These are phyloP conservation scores for Podargus strigoides DNA, from an alignment of 2,797 vertebrate species.

Conservation along the genomic window DNA sequence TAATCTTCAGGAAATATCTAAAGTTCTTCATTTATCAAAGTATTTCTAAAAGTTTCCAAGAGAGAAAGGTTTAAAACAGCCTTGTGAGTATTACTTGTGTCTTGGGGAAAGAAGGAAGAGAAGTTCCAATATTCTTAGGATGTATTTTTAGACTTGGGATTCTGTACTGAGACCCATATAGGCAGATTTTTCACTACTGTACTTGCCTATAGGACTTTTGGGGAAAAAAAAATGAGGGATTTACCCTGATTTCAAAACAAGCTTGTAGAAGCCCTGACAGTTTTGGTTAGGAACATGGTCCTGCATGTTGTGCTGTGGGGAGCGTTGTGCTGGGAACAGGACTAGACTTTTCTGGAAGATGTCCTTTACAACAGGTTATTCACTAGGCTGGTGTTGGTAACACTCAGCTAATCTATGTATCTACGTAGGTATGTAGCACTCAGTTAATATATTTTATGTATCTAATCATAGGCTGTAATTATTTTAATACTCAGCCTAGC, in stretches of 20 bases:
- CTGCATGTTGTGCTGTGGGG: neutral
- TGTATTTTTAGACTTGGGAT: neutral
- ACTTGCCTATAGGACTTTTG: neutral
- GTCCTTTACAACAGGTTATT: neutral
- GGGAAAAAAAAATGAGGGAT: neutral
- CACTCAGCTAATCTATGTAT: neutral
- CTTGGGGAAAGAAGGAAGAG: neutral
- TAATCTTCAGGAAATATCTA: slow-evolving; percentile 16
- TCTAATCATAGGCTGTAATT: neutral
- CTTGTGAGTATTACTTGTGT: neutral
- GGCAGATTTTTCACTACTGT: neutral
- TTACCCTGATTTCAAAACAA: neutral
- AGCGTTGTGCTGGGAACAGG: neutral
- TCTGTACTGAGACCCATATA: neutral
- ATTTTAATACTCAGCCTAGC: neutral
- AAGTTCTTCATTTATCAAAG: slow-evolving; percentile 51
- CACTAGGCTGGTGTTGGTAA: neutral
- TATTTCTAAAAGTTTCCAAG: slow-evolving; percentile 22
- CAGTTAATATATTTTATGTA: neutral
- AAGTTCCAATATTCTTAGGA: neutral
- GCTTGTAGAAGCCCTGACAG: neutral
- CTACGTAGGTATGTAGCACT: neutral
- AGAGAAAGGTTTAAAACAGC: neutral
- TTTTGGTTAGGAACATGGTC: neutral
- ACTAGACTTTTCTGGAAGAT: neutral